These are phyloP conservation scores for Platerodrilus igneus DNA, from an alignment of 2,888 invertebrate genomes.

Conservation along the genomic window DNA sequence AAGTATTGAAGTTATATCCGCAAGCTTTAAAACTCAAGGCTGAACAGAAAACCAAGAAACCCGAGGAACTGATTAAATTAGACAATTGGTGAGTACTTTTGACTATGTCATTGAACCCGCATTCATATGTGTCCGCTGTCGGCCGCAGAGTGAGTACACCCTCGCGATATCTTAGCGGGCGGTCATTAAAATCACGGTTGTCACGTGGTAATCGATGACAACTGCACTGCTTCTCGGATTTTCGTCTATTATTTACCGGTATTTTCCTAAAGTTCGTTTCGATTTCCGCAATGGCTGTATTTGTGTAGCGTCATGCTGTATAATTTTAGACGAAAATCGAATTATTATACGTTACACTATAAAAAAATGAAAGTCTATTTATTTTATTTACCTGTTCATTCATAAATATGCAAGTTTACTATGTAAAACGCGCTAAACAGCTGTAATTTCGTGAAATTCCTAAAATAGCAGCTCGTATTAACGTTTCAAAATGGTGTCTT, in stretches of 20 bases:
- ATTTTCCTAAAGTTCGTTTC: constrained; percentile 57
- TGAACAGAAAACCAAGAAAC: constrained; percentile 81
- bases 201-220: constrained; percentile 71
- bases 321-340: too few relatives aligned
- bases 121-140: constrained; percentile 34
- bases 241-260: constrained; percentile 32
- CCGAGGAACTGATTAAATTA: constrained; percentile 90
- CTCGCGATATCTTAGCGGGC: constrained; percentile 55
- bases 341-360: too few relatives aligned
- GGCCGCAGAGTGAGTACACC: constrained; percentile 52
- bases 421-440: constrained; percentile 1
- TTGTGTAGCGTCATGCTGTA: constrained; percentile 36
- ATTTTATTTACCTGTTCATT: background rate
- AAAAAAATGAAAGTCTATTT: too few relatives aligned
- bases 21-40: constrained; percentile 88
- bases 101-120: constrained; percentile 36
- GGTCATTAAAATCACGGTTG: constrained; percentile 65
- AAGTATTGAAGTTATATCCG: constrained; percentile 86
- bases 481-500: constrained; percentile 65
- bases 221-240: constrained; percentile 52
- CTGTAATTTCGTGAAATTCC: constrained; percentile 8
- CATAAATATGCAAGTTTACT: background rate
- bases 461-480: constrained; percentile 36
- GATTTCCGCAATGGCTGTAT: constrained; percentile 37
- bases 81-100: constrained; percentile 87